Base-by-base conservation (phyloP, 2,797 vertebrate species). In the Propithecus deckenii region DNA sequence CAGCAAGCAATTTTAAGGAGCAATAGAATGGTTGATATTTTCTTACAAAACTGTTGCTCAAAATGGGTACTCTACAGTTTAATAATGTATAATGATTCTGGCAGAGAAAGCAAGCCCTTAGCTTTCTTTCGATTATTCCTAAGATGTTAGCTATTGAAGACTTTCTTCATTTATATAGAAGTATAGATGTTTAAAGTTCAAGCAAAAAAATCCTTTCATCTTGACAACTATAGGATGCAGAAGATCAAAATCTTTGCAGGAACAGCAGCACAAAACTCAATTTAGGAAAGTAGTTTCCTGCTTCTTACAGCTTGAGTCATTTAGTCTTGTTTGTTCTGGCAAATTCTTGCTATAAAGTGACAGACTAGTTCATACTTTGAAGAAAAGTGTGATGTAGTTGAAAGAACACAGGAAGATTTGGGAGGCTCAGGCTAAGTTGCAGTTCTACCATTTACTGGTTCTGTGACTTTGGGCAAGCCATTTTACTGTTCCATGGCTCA, bases 31-130 rank as follows among this genome's bases (percentile, higher is more conserved):
- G 8, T 30, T 86, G 35, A 63, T 81, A 86, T 67, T 97, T 83
- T 83, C 74, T 95, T 80, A 81, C 57, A 86, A 86, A 95, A 88
- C 69, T 93, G 7, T 89, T 97, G 76, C 15, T 57, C 83, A 87
- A 23, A 89, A 78, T 91, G 91, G 71, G 38, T 75, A 35, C 43
- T 93, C 43, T 94, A 10, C 13, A 59, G 41, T 95, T 97, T 81
- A 93, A 97, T 97, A 96, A 95, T 96, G 48, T 28, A 97, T 91
- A 78, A 95, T 28, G 75, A 86, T 95, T 72, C 61, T 95, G 96
- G 93, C 94, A 96, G 48, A 93, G 65, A 92, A 72, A 76, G 28
- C 30, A 76, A 96, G 38, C 9, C 48, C 84, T 97, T 75, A 76
- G 71, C 35, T 81, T 93, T 78, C 83, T 86, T 92, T 92, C 28